A percentile compares a stretch with the other conserved stretches of the same genome.
phyloP scores from a whole-genome alignment of 1,140 invertebrate genomes.

The Battus philenor region DNA sequence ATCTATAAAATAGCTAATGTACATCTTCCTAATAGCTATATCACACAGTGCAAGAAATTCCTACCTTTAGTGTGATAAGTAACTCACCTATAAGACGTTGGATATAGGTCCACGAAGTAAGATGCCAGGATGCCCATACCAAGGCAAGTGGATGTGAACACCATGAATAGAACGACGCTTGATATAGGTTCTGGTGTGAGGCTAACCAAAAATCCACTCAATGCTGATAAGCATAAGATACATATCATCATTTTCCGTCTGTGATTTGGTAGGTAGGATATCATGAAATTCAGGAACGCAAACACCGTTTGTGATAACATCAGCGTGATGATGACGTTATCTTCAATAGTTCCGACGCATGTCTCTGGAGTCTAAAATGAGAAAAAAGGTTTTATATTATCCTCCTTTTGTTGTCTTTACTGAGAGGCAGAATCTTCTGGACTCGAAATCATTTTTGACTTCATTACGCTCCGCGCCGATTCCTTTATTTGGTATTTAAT shows the following conservation, averaged over 20 bases:
- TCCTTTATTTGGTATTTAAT: too few relatives aligned
- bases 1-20: too few relatives aligned
- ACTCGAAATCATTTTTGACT: too few relatives aligned
- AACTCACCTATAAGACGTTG: constrained; percentile 59
- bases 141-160: constrained; percentile 55
- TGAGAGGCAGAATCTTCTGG: too few relatives aligned
- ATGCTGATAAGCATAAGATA: constrained; percentile 40
- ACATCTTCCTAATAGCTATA: too few relatives aligned
- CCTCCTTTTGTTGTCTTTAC: too few relatives aligned
- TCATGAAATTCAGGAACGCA: constrained; percentile 49
- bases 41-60: too few relatives aligned
- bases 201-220: constrained; percentile 43
- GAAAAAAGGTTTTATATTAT: constrained; percentile 10
- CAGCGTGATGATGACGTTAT: constrained; percentile 51
- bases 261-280: constrained; percentile 52
- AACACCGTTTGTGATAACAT: constrained; percentile 43
- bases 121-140: constrained; percentile 61
- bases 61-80: too few relatives aligned
- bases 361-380: constrained; percentile 39
- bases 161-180: constrained; percentile 54
- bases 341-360: constrained; percentile 44
- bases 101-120: constrained; percentile 63
- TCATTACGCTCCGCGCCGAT: too few relatives aligned
- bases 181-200: constrained; percentile 54
- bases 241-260: constrained; percentile 35